phyloP scores from a whole-genome alignment of 2,888 invertebrate species.

The Agrochola lota region DNA sequence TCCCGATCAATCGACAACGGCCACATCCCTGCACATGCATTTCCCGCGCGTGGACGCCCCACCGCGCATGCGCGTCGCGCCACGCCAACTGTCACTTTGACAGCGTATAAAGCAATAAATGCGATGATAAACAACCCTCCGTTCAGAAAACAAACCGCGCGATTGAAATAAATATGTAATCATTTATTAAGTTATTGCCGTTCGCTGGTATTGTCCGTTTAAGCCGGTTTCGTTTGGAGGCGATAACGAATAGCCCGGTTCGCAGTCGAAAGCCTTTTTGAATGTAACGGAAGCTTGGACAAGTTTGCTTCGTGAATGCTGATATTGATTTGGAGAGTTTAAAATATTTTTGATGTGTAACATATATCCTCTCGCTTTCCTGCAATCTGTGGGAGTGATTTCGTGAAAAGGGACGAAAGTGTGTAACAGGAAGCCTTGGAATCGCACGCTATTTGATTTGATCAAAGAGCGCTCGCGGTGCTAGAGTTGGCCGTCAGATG shows the following conservation, averaged over 20 bases:
- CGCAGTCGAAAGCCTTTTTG: conserved; percentile 45
- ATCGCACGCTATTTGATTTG: too few relatives aligned
- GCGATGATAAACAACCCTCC: conserved; percentile 73
- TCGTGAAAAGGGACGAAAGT: too few relatives aligned
- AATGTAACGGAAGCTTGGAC: conserved; percentile 56
- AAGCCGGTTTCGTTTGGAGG: conserved; percentile 54
- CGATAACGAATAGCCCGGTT: conserved; percentile 60
- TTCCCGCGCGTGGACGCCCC: conserved; percentile 68
- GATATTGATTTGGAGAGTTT: conserved; percentile 3
- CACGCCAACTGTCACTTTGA: conserved; percentile 71
- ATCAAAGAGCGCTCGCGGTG: too few relatives aligned
- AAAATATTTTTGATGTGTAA: neutral
- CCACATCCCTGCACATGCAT: conserved; percentile 62
- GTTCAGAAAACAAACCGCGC: conserved; percentile 73
- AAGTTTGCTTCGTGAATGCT: conserved; percentile 24
- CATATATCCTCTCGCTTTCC: too few relatives aligned
- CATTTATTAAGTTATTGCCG: conserved; percentile 74
- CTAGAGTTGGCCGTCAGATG: too few relatives aligned
- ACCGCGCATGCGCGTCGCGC: conserved; percentile 70
- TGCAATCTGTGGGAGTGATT: too few relatives aligned
- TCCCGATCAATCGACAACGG: conserved; percentile 60
- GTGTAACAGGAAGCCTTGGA: too few relatives aligned
- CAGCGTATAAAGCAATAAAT: conserved; percentile 68
- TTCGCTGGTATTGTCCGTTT: conserved; percentile 66
- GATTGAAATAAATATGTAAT: conserved; percentile 80